Percentiles rank a stretch among this genome's conserved stretches.
These are phyloP conservation scores for Drosophila lacicola DNA, from an alignment of 2,888 invertebrate species.

Conservation along the genomic window DNA sequence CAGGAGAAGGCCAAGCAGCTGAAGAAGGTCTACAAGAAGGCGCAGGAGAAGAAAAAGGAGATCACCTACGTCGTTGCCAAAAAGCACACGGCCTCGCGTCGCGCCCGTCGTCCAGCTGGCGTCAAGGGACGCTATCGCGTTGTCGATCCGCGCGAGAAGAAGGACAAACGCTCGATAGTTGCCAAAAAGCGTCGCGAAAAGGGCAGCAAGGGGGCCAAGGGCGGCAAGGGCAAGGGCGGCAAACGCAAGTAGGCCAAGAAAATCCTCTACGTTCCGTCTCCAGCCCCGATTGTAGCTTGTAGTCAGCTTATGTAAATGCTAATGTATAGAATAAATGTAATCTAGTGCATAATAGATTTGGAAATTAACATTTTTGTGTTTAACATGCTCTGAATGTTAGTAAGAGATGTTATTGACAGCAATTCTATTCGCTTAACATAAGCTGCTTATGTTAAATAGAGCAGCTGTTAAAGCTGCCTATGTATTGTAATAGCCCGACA, in stretches of 20 bases:
- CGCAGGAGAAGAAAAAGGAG: conserved; percentile 94
- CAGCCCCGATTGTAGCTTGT: conserved; percentile 6
- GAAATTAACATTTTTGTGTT: background rate
- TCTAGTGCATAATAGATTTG: conserved; percentile 23
- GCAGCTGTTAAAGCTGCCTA: too few species aligned
- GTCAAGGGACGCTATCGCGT: conserved; percentile 96
- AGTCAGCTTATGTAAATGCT: conserved; percentile 49
- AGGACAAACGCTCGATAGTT: conserved; percentile 90
- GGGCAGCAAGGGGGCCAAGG: conserved; percentile 52
- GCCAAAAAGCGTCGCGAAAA: conserved; percentile 79
- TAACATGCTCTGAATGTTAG: background rate
- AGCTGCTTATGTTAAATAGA: too few species aligned
- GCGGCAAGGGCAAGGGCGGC: conserved; percentile 49
- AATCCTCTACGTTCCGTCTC: background rate
- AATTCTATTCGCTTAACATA: too few species aligned
- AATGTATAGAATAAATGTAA: conserved; percentile 45
- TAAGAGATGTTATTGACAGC: background rate
- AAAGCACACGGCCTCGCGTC: conserved; percentile 92
- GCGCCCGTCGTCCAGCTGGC: conserved; percentile 92
- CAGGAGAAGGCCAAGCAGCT: conserved; percentile 96
- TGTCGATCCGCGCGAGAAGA: conserved; percentile 98
- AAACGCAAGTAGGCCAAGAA: conserved; percentile 28
- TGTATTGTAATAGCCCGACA: too few species aligned
- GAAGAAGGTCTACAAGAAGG: conserved; percentile 96
- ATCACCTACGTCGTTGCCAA: conserved; percentile 97